Base-by-base conservation (phyloP, 2,888 invertebrate species). In the Conistra vaccinii region DNA sequence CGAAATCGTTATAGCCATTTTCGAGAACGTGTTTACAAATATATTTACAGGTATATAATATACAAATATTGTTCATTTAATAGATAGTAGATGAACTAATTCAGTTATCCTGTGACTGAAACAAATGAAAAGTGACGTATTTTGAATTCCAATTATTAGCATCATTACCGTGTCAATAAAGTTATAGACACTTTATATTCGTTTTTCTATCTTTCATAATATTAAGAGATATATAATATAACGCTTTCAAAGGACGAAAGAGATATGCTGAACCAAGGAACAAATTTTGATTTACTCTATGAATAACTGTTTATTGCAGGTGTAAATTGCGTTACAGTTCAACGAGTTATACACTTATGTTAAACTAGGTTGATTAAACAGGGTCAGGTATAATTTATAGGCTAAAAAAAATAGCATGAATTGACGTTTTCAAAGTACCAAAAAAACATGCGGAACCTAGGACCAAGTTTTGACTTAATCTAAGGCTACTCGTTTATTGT, bases 271-370 rank as follows among this genome's bases (percentile, higher is more conserved):
- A 78, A 74, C 57, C 71, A n/a, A 60, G 35, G 32, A 72, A 63
- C 20, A 78, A 61, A 6, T 29, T 29, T 20, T 1, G 14, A 60
- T 23, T 12, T 29, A 48, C 32, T 48, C 23, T 17, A 1, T 51
- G 32, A 23, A 26, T 20, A 42, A 3, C 32, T 32, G 2, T 32
- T 53, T 35, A 42, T 53, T 32, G 23, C 39, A 51, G 26, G 26
- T 61, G 73, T 26, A 65, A 73, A 82, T 65, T 63, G 23, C 7
- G n/a, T 53, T 20, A 68, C 60, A 78, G 69, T 53, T 76, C 51
- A 69, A 29, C 17, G 4, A 42, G 77, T 60, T 80, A 73, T n/a
- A 76, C 26, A 73, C 48, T 57, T 60, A 78, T 73, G 55, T 45
- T 32, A 60, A 17, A 39, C 65, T 39, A 32, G 7, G 35, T 35